Evolutionary conservation across 2,888 invertebrate species (phyloP).

Genomic region (Homarus gammarus): DNA sequence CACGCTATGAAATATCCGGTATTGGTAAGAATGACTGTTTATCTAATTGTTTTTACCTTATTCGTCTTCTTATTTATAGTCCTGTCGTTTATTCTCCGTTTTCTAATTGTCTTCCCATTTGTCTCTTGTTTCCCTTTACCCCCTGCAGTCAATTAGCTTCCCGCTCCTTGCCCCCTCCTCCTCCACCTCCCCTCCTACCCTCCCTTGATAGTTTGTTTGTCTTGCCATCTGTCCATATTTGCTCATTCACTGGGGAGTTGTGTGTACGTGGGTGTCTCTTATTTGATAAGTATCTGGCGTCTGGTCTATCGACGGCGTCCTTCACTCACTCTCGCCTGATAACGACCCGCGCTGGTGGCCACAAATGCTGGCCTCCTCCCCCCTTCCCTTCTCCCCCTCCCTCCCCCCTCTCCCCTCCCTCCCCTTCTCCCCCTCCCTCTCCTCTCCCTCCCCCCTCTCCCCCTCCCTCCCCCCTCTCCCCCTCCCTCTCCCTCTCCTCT

Average conservation of each 20-base stretch:
- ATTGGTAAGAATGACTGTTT: no score
- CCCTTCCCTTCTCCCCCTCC: background rate
- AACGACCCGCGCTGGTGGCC: background rate
- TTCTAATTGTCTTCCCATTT: no score
- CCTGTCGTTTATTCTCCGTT: no score
- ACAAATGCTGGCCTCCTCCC: background rate
- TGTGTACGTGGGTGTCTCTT: no score
- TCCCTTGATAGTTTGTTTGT: no score
- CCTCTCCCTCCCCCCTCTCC: background rate
- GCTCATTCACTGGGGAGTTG: no score
- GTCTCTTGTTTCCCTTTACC: no score
- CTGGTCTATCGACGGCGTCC: background rate
- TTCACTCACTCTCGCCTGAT: background rate
- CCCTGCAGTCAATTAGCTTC: background rate
- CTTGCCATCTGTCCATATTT: no score
- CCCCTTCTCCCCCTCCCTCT: constrained; percentile 2
- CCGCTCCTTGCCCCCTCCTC: background rate
- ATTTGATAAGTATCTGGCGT: background rate
- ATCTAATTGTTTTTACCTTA: no score
- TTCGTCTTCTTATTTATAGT: no score
- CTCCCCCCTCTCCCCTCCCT: background rate
- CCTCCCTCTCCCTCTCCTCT: background rate
- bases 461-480: background rate
- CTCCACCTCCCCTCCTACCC: background rate
- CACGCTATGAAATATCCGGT: no score